These are phyloP conservation scores for Lutjanus argentimaculatus DNA, from an alignment of 2,797 vertebrate genomes.

Conservation along the genomic window DNA sequence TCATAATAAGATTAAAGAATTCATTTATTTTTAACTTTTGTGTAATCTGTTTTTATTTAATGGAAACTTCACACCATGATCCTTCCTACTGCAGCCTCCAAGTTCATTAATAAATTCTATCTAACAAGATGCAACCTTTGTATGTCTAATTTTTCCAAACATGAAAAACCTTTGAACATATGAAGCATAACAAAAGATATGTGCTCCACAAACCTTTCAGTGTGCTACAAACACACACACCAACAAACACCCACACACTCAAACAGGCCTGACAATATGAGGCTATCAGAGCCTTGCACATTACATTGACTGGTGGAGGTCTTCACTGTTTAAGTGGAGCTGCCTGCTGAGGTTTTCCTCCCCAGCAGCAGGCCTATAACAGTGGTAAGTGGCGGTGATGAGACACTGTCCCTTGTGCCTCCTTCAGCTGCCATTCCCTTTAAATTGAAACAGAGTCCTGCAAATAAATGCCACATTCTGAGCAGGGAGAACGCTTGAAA, in stretches of 20 bases:
- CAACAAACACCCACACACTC: slow-evolving; percentile 50
- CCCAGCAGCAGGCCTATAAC: slow-evolving; percentile 79
- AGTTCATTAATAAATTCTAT: neutral
- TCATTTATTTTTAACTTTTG: neutral
- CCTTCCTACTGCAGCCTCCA: neutral
- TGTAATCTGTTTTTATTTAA: neutral
- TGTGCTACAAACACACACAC: slow-evolving; percentile 21
- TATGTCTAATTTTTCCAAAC: slow-evolving; percentile 7
- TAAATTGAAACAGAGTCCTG: slow-evolving; percentile 93
- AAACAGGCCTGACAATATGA: slow-evolving; percentile 69
- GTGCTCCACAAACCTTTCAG: slow-evolving; percentile 26
- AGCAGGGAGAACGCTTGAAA: slow-evolving; percentile 82
- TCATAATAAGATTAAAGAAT: neutral
- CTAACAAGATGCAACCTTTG: neutral
- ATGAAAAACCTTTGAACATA: slow-evolving; percentile 20
- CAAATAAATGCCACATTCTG: slow-evolving; percentile 91
- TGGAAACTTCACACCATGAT: neutral
- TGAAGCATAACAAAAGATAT: slow-evolving; percentile 33
- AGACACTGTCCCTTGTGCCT: slow-evolving; percentile 90
- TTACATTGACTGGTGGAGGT: slow-evolving; percentile 85
- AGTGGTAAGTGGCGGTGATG: slow-evolving; percentile 86
- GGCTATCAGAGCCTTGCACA: slow-evolving; percentile 75
- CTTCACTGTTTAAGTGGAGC: slow-evolving; percentile 82
- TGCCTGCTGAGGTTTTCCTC: slow-evolving; percentile 81
- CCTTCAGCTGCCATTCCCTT: slow-evolving; percentile 92